These are phyloP conservation scores for Rhingia rostrata DNA, from an alignment of 2,888 invertebrate species.

Conservation along the genomic window DNA sequence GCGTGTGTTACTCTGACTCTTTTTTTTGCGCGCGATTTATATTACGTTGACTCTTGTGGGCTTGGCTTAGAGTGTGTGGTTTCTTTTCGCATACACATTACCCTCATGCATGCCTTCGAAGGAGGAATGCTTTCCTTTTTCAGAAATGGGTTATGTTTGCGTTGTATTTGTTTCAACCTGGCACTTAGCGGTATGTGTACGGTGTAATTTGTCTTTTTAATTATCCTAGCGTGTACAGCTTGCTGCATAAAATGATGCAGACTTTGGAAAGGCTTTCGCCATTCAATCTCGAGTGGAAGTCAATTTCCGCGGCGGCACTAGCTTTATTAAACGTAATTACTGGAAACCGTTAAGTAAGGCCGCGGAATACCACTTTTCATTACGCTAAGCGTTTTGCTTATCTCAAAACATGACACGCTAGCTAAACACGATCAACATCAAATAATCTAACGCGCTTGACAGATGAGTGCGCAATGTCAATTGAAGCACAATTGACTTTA, in stretches of 20 bases:
- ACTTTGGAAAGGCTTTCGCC: slow-evolving; percentile 2
- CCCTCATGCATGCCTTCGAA: slow-evolving; percentile 21
- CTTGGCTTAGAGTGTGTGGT: slow-evolving; percentile 29
- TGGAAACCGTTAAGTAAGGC: slow-evolving; percentile 3
- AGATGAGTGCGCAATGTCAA: slow-evolving; percentile 12
- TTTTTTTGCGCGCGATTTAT: slow-evolving; percentile 47
- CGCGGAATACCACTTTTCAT: slow-evolving; percentile 7
- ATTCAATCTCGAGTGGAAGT: slow-evolving; percentile 7
- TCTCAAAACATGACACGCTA: slow-evolving; percentile 32
- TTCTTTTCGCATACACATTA: slow-evolving; percentile 5
- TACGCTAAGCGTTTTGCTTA: slow-evolving; percentile 10
- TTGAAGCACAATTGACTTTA: not conserved
- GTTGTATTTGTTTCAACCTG: not conserved
- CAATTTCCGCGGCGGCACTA: slow-evolving; percentile 13
- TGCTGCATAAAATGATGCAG: slow-evolving; percentile 1
- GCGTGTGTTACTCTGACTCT: slow-evolving; percentile 45
- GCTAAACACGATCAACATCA: slow-evolving; percentile 17
- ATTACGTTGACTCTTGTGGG: slow-evolving; percentile 57
- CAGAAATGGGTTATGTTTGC: slow-evolving; percentile 24
- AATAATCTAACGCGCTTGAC: slow-evolving; percentile 16
- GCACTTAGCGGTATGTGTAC: slow-evolving; percentile 6
- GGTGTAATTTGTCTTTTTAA: slow-evolving; percentile 19
- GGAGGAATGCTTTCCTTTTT: not conserved
- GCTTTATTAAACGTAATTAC: slow-evolving; percentile 39
- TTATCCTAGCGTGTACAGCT: slow-evolving; percentile 25